Evolutionary conservation across 2,797 vertebrate species (phyloP).

Genomic region (Leontopithecus rosalia): DNA sequence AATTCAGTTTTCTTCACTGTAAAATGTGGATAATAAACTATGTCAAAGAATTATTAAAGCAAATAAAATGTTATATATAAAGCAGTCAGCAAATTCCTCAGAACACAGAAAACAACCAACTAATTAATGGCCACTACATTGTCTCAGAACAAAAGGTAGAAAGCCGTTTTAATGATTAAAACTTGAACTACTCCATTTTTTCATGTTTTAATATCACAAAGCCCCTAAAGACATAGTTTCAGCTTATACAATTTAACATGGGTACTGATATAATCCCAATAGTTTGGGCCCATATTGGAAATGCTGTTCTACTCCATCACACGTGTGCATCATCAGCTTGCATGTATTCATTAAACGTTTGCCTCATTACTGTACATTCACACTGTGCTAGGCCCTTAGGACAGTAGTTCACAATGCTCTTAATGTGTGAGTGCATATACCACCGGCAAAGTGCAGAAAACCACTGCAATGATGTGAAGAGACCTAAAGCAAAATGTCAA

Average conservation of each 20-base stretch:
- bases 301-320: neutral
- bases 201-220: slow-evolving; percentile 22
- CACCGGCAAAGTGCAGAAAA: neutral
- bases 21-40: neutral
- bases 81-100: neutral
- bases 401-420: neutral
- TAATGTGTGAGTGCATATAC: neutral
- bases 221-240: neutral
- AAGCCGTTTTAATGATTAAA: neutral
- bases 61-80: neutral
- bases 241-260: neutral
- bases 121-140: neutral
- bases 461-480: neutral
- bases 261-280: neutral
- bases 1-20: neutral
- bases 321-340: neutral
- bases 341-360: neutral
- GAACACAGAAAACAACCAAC: neutral
- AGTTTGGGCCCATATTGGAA: neutral
- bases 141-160: neutral
- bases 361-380: neutral
- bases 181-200: slow-evolving; percentile 10
- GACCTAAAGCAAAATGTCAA: neutral
- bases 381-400: neutral
- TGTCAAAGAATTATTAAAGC: neutral